Evolutionary conservation across 2,888 invertebrate species (phyloP).

Genomic region (Steinernema carpocapsae): DNA sequence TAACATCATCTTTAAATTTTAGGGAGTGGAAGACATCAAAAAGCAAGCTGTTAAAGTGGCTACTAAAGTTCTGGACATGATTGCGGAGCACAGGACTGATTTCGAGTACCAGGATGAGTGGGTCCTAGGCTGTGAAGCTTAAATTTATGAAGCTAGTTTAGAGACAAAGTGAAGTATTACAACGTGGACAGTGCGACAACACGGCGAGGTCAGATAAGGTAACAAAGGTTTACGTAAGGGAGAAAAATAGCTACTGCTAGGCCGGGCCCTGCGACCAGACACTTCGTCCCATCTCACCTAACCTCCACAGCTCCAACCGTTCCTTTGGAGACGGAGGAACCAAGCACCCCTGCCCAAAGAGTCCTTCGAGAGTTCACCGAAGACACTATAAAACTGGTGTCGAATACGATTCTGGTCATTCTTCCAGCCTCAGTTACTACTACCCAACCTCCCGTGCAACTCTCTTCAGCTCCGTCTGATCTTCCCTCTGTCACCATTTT

Average conservation of each 20-base stretch:
- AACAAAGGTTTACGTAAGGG: background rate
- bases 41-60: constrained; percentile 4
- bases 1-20: background rate
- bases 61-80: background rate
- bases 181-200: background rate
- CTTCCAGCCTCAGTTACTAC: background rate
- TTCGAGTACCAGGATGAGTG: constrained; percentile 27
- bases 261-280: constrained; percentile 7
- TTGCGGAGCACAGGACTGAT: background rate
- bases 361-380: constrained; percentile 3
- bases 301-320: background rate
- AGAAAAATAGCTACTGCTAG: constrained; percentile 7
- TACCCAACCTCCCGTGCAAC: background rate
- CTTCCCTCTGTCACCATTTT: constrained; percentile 17
- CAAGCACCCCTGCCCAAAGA: background rate
- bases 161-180: background rate
- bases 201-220: background rate
- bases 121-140: background rate
- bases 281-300: constrained; percentile 2
- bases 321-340: background rate
- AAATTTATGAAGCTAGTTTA: background rate
- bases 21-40: constrained; percentile 14
- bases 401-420: background rate
- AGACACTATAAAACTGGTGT: constrained; percentile 2
- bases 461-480: background rate